Base-by-base conservation (phyloP, 2,888 invertebrate genomes). In the Cataglyphis albicans region DNA sequence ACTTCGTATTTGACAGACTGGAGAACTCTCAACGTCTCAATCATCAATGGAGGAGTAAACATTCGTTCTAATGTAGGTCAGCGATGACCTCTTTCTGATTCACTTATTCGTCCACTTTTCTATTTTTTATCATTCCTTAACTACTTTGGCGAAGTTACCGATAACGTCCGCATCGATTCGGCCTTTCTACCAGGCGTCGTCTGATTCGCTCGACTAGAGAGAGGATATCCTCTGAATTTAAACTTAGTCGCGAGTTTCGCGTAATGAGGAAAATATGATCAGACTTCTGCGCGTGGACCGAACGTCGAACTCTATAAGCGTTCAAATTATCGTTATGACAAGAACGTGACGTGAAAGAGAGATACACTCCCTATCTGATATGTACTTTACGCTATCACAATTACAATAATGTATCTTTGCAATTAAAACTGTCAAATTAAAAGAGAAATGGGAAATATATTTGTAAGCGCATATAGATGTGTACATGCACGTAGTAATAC, bases 81-180 rank as follows among this genome's bases (percentile, higher is more conserved):
- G 25, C 38, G 48, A 67, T 52, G 67, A 76, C 52, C 52, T 52
- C 38, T 75, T 65, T 44, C 44, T 44, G 25, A 38, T 4, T 67
- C 65, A 6, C 25, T 75, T 38, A 3, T 35, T 21, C 65, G 21
- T 32, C 21, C 41, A 59, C 74, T 81, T 83, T 73, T 68, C 81
- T 81, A 84, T 86, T 81, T 81, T 86, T 83, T 82, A 83, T 83
- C 80, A 84, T 76, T 70, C 68, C 48, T 82, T 83, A 68, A 82
- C 83, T 83, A 86, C 85, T 81, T 83, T 61, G 64, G 61, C 67
- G 32, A 80, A 83, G 61, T 65, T 72, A 75, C 61, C 83, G 70
- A 68, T 68, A 78, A 68, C 76, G 38, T 57, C n/a, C 52, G 29
- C 70, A 29, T 87, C 84, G 81, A 87, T 87, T 84, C 82, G 81